A percentile compares a stretch with the other conserved stretches of the same genome.
These are phyloP conservation scores for Pristionchus exspectatus DNA, from an alignment of 2,888 invertebrate species.

Conservation along the genomic window DNA sequence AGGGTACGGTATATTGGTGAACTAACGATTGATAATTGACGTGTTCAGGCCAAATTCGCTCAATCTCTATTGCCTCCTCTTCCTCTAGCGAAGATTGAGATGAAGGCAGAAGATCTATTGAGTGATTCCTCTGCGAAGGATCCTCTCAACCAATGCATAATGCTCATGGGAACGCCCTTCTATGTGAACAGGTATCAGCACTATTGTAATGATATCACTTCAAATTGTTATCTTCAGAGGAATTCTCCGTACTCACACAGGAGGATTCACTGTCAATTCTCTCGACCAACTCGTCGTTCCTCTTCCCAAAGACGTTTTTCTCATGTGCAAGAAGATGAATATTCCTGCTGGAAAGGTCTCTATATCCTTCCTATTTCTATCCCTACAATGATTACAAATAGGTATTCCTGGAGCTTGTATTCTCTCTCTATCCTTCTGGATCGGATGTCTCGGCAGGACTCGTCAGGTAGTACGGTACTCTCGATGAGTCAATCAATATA, in stretches of 20 bases:
- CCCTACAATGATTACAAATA: not conserved
- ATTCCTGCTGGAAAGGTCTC: constrained; percentile 26
- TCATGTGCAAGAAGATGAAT: constrained; percentile 51
- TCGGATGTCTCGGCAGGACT: constrained; percentile 12
- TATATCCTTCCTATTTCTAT: not conserved
- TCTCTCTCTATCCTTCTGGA: constrained; percentile 44
- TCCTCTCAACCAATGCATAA: constrained; percentile 33
- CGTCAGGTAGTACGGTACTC: not conserved
- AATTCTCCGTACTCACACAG: constrained; percentile 32
- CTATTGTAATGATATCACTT: not conserved
- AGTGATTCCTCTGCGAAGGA: not conserved
- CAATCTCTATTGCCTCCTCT: constrained; percentile 25
- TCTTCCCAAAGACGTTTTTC: constrained; percentile 35
- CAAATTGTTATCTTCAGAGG: not conserved
- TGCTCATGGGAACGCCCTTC: constrained; percentile 43
- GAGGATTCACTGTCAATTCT: constrained; percentile 22
- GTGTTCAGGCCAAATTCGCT: constrained; percentile 16
- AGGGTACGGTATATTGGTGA: not conserved
- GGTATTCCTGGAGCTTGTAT: constrained; percentile 31
- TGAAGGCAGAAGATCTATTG: constrained; percentile 9
- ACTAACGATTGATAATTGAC: not conserved
- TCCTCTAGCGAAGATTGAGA: not conserved
- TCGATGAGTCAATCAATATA: not conserved
- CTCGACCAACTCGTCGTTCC: constrained; percentile 3
- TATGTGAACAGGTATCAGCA: constrained; percentile 15